Evolutionary conservation across 2,888 invertebrate species (phyloP).

Genomic region (Spilarctia lutea): DNA sequence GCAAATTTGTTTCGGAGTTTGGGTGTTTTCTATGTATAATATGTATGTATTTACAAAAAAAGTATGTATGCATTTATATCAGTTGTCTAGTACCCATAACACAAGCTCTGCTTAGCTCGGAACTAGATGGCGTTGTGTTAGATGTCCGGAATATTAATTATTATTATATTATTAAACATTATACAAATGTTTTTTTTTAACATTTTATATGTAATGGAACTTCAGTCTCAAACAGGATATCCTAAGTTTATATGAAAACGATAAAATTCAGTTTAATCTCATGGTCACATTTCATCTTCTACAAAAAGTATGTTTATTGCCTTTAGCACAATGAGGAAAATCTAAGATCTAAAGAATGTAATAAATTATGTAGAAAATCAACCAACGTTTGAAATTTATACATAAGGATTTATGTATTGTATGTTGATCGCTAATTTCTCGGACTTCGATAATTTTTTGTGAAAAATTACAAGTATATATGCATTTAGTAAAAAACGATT

Average conservation of each 20-base stretch:
- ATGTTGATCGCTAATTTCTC: not conserved
- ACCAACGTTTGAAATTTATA: not conserved
- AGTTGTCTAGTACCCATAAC: too few relatives aligned
- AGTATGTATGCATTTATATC: too few relatives aligned
- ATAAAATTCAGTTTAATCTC: slow-evolving; percentile 27
- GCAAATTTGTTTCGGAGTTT: too few relatives aligned
- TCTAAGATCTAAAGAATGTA: slow-evolving; percentile 9
- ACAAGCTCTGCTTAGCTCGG: too few relatives aligned
- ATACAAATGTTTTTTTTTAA: slow-evolving; percentile 2
- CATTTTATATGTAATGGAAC: slow-evolving; percentile 17
- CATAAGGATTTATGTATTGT: not conserved
- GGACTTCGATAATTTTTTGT: too few relatives aligned
- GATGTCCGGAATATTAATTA: too few relatives aligned
- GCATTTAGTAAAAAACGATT: not conserved
- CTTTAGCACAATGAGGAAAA: not conserved
- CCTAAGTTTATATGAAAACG: slow-evolving; percentile 24
- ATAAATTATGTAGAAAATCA: not conserved
- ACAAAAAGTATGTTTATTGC: slow-evolving; percentile 21
- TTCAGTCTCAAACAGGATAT: slow-evolving; percentile 41
- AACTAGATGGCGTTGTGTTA: too few relatives aligned
- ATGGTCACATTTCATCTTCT: slow-evolving; percentile 23
- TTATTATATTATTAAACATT: too few relatives aligned
- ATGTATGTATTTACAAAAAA: too few relatives aligned
- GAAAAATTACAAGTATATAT: not conserved
- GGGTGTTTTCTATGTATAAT: too few relatives aligned